These are phyloP conservation scores for Sebastolobus altivelis DNA, from an alignment of 2,797 vertebrate species.

Conservation along the genomic window DNA sequence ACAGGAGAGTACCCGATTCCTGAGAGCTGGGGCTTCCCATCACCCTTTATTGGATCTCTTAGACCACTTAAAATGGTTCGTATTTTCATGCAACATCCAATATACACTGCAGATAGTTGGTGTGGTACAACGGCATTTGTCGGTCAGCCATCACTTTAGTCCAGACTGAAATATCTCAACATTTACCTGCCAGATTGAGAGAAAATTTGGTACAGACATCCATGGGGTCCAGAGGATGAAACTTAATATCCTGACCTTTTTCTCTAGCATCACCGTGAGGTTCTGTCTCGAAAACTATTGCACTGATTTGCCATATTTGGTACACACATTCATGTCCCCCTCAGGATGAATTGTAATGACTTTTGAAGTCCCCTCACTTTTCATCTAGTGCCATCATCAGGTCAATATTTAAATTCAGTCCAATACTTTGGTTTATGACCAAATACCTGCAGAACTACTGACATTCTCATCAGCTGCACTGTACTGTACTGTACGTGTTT, in stretches of 20 bases:
- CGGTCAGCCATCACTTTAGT: background rate
- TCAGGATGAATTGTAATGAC: background rate
- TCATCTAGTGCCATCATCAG: background rate
- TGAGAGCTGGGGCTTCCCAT: constrained; percentile 89
- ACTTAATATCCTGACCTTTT: background rate
- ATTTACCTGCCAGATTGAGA: background rate
- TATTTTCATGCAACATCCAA: background rate
- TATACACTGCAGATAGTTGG: background rate
- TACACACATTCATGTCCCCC: background rate
- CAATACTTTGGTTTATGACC: background rate
- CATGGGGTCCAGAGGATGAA: background rate
- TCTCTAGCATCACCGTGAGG: background rate
- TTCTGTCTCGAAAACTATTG: background rate
- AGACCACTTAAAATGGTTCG: constrained; percentile 93
- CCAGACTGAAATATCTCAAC: background rate
- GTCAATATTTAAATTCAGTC: background rate
- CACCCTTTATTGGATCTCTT: constrained; percentile 91
- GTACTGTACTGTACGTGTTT: background rate
- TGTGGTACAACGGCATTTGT: background rate
- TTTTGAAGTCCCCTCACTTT: background rate
- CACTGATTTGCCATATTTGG: background rate
- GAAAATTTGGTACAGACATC: background rate
- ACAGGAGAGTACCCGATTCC: constrained; percentile 90
- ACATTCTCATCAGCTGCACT: background rate
- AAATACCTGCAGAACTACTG: background rate